Base-by-base conservation (phyloP, 1,140 invertebrate genomes). In the Leptestheria dahalacensis region DNA sequence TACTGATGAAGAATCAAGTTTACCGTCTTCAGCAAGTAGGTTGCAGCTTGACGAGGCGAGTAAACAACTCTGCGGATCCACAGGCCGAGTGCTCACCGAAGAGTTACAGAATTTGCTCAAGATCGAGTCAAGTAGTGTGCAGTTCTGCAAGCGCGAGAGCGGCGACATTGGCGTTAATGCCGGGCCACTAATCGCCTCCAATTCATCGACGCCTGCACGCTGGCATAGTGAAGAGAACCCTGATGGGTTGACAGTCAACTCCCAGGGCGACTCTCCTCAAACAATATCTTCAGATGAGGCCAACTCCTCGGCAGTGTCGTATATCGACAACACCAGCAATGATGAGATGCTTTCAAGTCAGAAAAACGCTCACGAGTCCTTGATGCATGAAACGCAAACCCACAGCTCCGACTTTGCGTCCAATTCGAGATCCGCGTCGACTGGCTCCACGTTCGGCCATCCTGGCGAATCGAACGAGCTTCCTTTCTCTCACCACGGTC, bases 51-150 rank as follows among this genome's bases (percentile, higher is more conserved):
- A 41, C 33, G 33, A 41, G 15, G 33, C 33, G 15, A 29, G 53
- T 55, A 26, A 55, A 33, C 53, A 55, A 18, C 21, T 26, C 26
- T 15, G 21, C 53, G 26, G 33, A 26, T 55, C 53, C 0, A 26
- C 53, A 15, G n/a, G 12, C 3, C 3, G 15, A 3, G 26, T 18
- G 25, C 26, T 55, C 26, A 33, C 53, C 20, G 11, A 55, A 0
- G 53, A 55, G 20, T 20, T 55, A 11, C 53, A 55, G 18, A 55
- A 55, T 33, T 55, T 55, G 53, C 53, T 55, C 53, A 55, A 55
- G 53, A 55, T 55, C 53, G 53, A 55, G n/a, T 10, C 53, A 21
- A 24, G 26, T 1, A 21, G 20, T 26, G n/a, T 11, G 23, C 20
- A 53, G 11, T 18, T n/a, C 51, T 24, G 26, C 51, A 29, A 55